A percentile compares a stretch with the other conserved stretches of the same genome.
Evolutionary conservation across 2,888 invertebrate species (phyloP).

Genomic region (Drosophila dives): DNA sequence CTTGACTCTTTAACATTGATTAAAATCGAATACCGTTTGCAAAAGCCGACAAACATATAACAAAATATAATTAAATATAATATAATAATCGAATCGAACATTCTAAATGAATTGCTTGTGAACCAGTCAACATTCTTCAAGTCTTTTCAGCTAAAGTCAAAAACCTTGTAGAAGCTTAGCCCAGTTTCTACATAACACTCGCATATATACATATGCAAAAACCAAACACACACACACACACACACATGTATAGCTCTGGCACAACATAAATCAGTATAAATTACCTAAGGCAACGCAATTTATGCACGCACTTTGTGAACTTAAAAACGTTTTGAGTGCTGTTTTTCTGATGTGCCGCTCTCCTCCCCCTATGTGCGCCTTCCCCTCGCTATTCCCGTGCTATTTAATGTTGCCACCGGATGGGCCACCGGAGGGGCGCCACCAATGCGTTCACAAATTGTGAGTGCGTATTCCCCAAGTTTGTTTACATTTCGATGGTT

Average conservation of each 20-base stretch:
- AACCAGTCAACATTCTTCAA: background rate
- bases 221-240: background rate
- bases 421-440: constrained; percentile 16
- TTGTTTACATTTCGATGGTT: constrained; percentile 54
- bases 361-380: background rate
- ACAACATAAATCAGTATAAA: constrained; percentile 49
- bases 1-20: background rate
- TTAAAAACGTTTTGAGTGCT: constrained; percentile 60
- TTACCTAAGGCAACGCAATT: constrained; percentile 46
- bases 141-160: background rate
- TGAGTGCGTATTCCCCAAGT: constrained; percentile 59
- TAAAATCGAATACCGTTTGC: background rate
- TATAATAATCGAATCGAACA: background rate
- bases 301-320: constrained; percentile 64
- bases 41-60: background rate
- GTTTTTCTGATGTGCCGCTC: constrained; percentile 18
- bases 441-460: constrained; percentile 38
- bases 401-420: background rate
- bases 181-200: background rate
- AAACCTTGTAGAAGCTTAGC: constrained; percentile 10
- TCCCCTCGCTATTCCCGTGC: background rate
- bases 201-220: background rate
- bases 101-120: background rate
- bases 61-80: background rate
- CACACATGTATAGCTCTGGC: background rate